Evolutionary conservation across 2,888 invertebrate species (phyloP).

Genomic region (Hyposoter didymator): DNA sequence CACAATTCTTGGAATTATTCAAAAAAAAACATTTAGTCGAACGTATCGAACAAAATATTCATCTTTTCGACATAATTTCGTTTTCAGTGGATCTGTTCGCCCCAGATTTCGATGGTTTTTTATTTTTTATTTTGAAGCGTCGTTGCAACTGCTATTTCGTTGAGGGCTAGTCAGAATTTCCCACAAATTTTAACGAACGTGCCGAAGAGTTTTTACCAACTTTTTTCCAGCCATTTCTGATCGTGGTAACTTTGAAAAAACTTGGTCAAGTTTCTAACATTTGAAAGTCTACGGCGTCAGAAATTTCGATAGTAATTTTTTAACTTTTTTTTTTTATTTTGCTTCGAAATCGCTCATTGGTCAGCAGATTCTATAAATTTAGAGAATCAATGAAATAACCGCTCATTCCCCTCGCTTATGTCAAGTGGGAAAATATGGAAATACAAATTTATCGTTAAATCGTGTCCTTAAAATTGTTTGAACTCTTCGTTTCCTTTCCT

Average conservation of each 20-base stretch:
- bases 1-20: too few relatives aligned
- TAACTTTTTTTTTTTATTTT: neutral
- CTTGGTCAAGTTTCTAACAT: neutral
- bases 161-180: too few relatives aligned
- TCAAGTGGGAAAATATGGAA: neutral
- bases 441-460: slow-evolving; percentile 39
- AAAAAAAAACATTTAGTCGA: too few relatives aligned
- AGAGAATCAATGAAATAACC: slow-evolving; percentile 17
- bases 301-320: neutral
- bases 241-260: neutral
- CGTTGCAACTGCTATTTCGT: neutral
- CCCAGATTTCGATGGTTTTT: neutral
- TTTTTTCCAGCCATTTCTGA: neutral
- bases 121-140: neutral
- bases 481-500: slow-evolving; percentile 1
- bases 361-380: slow-evolving; percentile 25
- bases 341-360: neutral
- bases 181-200: too few relatives aligned
- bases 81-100: too few relatives aligned
- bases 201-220: neutral
- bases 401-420: neutral
- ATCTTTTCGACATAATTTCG: too few relatives aligned
- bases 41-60: too few relatives aligned
- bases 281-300: neutral
- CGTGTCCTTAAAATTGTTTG: slow-evolving; percentile 3